phyloP scores from a whole-genome alignment of 2,113 vertebrate species.

The Cheirogaleus medius region DNA sequence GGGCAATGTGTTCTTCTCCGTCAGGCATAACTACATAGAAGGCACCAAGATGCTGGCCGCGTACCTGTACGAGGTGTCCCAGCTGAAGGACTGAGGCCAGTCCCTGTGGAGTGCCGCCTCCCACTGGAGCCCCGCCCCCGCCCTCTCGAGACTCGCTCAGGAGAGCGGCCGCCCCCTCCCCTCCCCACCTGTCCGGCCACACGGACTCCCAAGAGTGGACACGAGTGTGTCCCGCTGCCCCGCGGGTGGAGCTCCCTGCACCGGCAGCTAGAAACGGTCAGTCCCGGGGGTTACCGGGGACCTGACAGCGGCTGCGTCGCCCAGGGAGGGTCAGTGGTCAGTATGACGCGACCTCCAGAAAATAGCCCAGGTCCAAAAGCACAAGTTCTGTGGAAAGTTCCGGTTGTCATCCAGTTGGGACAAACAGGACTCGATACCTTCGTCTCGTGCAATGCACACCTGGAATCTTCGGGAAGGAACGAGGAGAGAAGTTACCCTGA shows the following conservation, averaged over 20 bases:
- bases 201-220: background rate
- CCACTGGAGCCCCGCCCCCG: background rate
- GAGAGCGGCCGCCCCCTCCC: background rate
- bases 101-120: rapidly evolving
- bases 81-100: conserved; percentile 81
- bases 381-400: background rate
- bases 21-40: conserved; percentile 94
- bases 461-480: background rate
- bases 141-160: background rate
- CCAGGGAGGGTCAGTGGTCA: background rate
- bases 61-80: conserved; percentile 95
- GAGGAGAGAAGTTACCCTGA: background rate
- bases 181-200: background rate
- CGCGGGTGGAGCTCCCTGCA: rapidly evolving
- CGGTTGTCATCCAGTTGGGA: rapidly evolving
- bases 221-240: background rate
- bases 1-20: background rate
- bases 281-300: background rate
- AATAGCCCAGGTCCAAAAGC: background rate
- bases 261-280: rapidly evolving
- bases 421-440: rapidly evolving
- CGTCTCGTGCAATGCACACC: rapidly evolving
- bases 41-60: conserved; percentile 95
- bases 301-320: background rate
- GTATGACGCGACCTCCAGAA: background rate